These are phyloP conservation scores for Empidonax traillii DNA, from an alignment of 2,113 vertebrate genomes.

Conservation along the genomic window DNA sequence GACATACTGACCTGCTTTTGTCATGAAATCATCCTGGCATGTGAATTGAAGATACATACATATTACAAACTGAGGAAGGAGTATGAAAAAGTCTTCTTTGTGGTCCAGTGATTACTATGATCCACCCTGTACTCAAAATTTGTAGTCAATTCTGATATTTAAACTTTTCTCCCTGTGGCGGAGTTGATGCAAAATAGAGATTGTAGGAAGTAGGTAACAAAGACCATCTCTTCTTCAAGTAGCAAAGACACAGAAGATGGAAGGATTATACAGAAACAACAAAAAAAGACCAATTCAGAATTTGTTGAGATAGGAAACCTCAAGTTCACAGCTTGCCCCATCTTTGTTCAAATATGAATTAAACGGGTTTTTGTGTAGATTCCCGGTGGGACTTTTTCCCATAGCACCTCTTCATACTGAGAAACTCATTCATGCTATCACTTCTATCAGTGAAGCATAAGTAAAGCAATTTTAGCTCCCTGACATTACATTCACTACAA, in stretches of 20 bases:
- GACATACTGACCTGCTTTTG: neutral
- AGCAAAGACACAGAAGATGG: neutral
- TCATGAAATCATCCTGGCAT: neutral
- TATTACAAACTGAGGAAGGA: neutral
- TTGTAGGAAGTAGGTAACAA: neutral
- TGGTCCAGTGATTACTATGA: neutral
- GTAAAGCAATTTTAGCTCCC: neutral
- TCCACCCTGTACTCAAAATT: neutral
- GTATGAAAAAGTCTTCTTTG: neutral
- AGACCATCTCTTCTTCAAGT: neutral
- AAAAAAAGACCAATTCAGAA: neutral
- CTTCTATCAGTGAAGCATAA: neutral
- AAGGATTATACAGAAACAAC: neutral
- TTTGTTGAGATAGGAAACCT: neutral
- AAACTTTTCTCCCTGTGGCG: neutral
- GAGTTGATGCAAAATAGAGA: neutral
- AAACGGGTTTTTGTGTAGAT: neutral
- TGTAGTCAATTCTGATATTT: neutral
- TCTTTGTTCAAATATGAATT: neutral
- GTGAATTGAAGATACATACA: neutral
- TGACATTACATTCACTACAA: neutral
- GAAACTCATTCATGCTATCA: neutral
- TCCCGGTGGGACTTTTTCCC: neutral
- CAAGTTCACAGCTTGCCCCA: accelerated
- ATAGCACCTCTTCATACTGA: neutral